phyloP scores from a whole-genome alignment of 1,140 invertebrate species.

The Neodiprion lecontei region DNA sequence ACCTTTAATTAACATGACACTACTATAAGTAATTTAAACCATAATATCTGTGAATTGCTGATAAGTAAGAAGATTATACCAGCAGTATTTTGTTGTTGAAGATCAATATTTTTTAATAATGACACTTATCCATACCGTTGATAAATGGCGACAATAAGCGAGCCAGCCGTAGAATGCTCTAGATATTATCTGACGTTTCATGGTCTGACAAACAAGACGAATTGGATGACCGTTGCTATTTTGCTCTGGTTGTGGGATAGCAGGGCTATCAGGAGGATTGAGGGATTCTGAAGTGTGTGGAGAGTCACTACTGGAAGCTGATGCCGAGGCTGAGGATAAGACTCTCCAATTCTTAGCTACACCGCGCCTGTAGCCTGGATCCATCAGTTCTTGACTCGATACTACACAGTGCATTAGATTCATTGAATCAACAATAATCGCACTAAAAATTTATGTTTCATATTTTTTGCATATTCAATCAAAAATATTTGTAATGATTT shows the following conservation, averaged over 20 bases:
- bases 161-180: conserved; percentile 96
- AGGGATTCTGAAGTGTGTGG: conserved; percentile 9
- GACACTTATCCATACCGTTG: conserved; percentile 65
- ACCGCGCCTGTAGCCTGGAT: conserved; percentile 38
- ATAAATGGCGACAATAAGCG: conserved; percentile 90
- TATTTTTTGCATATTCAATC: too few relatives aligned
- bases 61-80: too few relatives aligned
- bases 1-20: conserved; percentile 47
- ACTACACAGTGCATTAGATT: conserved; percentile 16
- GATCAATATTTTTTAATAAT: too few relatives aligned
- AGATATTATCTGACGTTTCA: conserved; percentile 93
- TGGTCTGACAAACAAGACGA: conserved; percentile 87
- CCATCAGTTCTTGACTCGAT: conserved; percentile 52
- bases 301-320: conserved; percentile 41
- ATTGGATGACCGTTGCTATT: conserved; percentile 59
- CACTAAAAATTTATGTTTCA: too few relatives aligned
- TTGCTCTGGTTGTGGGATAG: conserved; percentile 31
- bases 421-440: not conserved
- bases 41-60: too few relatives aligned
- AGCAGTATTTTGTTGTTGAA: too few relatives aligned
- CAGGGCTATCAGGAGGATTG: conserved; percentile 17
- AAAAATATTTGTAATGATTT: too few relatives aligned
- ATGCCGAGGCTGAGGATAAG: conserved; percentile 48
- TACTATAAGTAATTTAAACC: too few relatives aligned
- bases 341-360: conserved; percentile 20